Base-by-base conservation (phyloP, 2,888 invertebrate genomes). In the Brachyptera risi region DNA sequence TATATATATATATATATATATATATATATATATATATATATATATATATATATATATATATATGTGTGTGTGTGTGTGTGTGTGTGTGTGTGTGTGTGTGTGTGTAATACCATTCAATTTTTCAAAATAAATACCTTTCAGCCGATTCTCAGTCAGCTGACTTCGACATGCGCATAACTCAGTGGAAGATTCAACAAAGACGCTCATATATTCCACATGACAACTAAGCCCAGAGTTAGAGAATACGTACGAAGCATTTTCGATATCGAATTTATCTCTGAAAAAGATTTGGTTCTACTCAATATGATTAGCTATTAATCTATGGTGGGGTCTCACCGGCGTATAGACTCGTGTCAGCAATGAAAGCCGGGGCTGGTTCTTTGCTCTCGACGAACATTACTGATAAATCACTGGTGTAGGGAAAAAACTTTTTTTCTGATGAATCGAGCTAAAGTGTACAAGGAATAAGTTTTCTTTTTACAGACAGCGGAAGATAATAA, bases 61-160 rank as follows among this genome's bases (percentile, higher is more conserved):
- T n/a, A n/a, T n/a, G n/a, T n/a, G n/a, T n/a, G n/a, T n/a, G n/a
- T n/a, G n/a, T n/a, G n/a, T n/a, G n/a, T n/a, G n/a, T n/a, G n/a
- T n/a, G n/a, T n/a, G n/a, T n/a, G n/a, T n/a, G n/a, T n/a, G n/a
- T n/a, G n/a, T n/a, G n/a, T n/a, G n/a, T n/a, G n/a, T n/a, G n/a
- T n/a, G n/a, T n/a, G n/a, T n/a, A n/a, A n/a, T n/a, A n/a, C 54
- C 54, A 54, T 54, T 54, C 54, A 19, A 3, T 11, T 21, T 35
- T 35, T 35, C 31, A 54, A 54, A 54, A 54, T 54, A 54, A 54
- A 54, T 54, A 54, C 54, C 54, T 54, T 54, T 54, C 35, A 35
- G 54, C 35, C 54, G 35, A 3, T 23, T 31, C 54, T 5, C 17
- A 54, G 54, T 54, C 54, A 54, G 54, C 54, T 54, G 54, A 37